These are phyloP conservation scores for Cephus rjabovi DNA, from an alignment of 2,888 invertebrate species.

Conservation along the genomic window DNA sequence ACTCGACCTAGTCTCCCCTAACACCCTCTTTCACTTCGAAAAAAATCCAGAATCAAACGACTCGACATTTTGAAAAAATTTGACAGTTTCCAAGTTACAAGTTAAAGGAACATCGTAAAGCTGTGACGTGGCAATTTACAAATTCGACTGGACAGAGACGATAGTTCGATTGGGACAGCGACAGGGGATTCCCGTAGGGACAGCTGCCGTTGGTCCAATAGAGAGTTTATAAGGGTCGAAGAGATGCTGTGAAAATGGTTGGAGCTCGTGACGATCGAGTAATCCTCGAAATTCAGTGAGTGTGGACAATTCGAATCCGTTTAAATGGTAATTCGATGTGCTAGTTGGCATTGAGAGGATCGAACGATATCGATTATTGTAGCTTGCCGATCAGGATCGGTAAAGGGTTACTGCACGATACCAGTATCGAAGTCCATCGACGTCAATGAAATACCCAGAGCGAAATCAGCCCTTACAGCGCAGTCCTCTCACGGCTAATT, in stretches of 20 bases:
- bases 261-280: neutral
- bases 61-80: neutral
- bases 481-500: constrained; percentile 24
- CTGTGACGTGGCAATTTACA: neutral
- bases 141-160: neutral
- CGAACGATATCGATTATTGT: neutral
- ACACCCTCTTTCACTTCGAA: too few relatives aligned
- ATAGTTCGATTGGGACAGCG: neutral
- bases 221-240: neutral
- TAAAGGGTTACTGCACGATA: neutral
- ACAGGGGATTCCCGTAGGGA: neutral
- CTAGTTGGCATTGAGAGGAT: constrained; percentile 21
- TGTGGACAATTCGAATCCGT: constrained; percentile 33
- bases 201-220: neutral
- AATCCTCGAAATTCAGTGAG: constrained; percentile 6
- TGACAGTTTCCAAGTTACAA: neutral
- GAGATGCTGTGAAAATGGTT: neutral
- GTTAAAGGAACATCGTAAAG: neutral
- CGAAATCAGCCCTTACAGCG: constrained; percentile 26
- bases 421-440: neutral
- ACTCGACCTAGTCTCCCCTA: too few relatives aligned
- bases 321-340: constrained; percentile 42
- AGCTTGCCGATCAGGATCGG: neutral
- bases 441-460: constrained; percentile 15
- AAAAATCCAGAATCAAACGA: neutral